A percentile compares a stretch with the other conserved stretches of the same genome.
phyloP scores from a whole-genome alignment of 1,140 invertebrate genomes.

The Penaeus chinensis region DNA sequence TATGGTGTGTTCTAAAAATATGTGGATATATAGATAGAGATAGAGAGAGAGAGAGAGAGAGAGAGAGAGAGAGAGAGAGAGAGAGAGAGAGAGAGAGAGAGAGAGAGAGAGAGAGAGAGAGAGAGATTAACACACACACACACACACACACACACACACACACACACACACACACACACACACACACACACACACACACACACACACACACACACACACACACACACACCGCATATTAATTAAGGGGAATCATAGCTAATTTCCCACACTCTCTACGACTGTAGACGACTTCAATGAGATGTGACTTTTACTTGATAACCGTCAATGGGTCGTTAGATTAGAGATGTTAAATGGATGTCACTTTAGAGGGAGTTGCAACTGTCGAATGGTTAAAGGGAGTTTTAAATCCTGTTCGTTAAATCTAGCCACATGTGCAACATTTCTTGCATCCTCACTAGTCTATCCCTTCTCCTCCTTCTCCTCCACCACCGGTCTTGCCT shows the following conservation, averaged over 20 bases:
- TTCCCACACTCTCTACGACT: too few relatives aligned
- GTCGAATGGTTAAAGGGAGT: background rate
- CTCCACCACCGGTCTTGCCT: background rate
- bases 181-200: conserved; percentile 19
- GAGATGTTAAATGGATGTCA: too few relatives aligned
- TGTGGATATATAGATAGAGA: background rate
- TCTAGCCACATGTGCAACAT: too few relatives aligned
- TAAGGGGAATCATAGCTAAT: too few relatives aligned
- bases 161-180: conserved; percentile 22
- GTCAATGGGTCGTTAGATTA: too few relatives aligned
- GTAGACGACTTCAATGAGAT: too few relatives aligned
- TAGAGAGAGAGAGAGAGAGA: background rate
- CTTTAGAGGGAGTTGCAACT: too few relatives aligned
- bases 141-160: conserved; percentile 22
- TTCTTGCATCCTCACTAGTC: background rate
- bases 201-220: background rate
- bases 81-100: background rate
- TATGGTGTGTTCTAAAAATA: background rate
- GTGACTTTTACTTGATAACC: too few relatives aligned
- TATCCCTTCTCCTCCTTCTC: background rate
- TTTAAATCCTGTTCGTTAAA: too few relatives aligned
- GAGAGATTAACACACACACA: background rate
- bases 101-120: background rate
- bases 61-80: background rate
- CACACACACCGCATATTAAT: too few relatives aligned